These are phyloP conservation scores for Actinia tenebrosa DNA, from an alignment of 64 coral and sea anemone genomes.

Conservation along the genomic window DNA sequence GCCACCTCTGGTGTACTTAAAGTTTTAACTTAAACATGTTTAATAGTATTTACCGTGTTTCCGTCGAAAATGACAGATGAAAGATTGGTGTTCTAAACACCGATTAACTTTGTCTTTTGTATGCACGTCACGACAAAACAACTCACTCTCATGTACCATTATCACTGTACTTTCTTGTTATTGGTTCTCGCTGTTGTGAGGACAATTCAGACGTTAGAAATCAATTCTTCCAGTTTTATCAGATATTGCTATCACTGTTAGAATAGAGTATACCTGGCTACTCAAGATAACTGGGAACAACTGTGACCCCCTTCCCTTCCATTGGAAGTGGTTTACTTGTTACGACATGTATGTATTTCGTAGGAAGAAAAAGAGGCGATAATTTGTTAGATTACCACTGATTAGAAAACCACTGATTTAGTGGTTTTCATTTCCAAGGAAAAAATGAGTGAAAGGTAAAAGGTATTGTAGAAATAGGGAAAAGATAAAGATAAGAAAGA, in stretches of 20 bases:
- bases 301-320: too few species aligned
- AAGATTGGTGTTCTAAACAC: neutral
- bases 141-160: neutral
- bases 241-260: too few species aligned
- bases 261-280: too few species aligned
- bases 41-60: neutral
- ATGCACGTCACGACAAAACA: neutral
- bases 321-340: too few species aligned
- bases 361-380: too few species aligned
- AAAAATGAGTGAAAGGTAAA: neutral
- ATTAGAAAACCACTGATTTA: too few species aligned
- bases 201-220: too few species aligned
- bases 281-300: too few species aligned
- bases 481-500: neutral
- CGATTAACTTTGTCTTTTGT: neutral
- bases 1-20: neutral
- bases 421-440: too few species aligned
- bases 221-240: too few species aligned
- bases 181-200: neutral
- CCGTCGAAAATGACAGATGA: constrained; percentile 11
- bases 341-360: too few species aligned
- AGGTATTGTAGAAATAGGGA: neutral
- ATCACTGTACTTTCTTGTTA: neutral
- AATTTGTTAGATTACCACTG: too few species aligned
- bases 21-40: neutral